Conservation (phyloP, 1,140 invertebrate species). For the Probaryconus sp. region DNA sequence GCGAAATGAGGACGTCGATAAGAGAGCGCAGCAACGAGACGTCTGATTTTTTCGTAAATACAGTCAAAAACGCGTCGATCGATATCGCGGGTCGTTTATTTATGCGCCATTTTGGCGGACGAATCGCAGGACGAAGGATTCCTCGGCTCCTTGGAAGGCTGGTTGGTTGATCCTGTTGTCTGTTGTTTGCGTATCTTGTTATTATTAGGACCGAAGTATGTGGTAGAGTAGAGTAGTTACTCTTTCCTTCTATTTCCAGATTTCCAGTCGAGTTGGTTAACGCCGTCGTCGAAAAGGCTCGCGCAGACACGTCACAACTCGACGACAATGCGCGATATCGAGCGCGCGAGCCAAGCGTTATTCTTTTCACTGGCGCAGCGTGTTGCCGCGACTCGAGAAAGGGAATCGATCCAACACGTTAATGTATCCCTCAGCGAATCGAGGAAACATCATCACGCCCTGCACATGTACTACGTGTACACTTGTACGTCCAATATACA, state of each 20-base stretch:
- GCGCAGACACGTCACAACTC: no score
- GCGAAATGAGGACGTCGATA: conserved; percentile 48
- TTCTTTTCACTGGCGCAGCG: conserved; percentile 42
- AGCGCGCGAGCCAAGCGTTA: conserved; percentile 17
- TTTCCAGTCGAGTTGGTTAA: no score
- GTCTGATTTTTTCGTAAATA: conserved; percentile 11
- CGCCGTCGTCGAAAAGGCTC: no score
- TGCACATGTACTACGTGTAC: conserved; percentile 16
- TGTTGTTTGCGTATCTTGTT: no score
- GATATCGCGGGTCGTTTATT: conserved; percentile 38
- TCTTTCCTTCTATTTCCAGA: no score
- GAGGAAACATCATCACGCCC: conserved; percentile 54
- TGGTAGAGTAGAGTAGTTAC: no score
- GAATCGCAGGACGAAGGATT: not conserved
- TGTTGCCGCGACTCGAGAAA: conserved; percentile 65
- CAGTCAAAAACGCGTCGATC: conserved; percentile 23
- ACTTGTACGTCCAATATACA: not conserved
- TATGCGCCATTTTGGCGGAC: conserved; percentile 27
- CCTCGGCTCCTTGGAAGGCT: not conserved
- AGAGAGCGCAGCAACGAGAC: conserved; percentile 11
- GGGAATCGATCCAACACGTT: conserved; percentile 72
- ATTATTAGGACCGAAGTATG: no score
- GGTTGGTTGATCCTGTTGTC: not conserved
- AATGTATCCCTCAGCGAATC: conserved; percentile 63
- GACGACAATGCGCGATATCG: no score